Evolutionary conservation across 2,113 vertebrate species (phyloP).

Genomic region (Procavia capensis): DNA sequence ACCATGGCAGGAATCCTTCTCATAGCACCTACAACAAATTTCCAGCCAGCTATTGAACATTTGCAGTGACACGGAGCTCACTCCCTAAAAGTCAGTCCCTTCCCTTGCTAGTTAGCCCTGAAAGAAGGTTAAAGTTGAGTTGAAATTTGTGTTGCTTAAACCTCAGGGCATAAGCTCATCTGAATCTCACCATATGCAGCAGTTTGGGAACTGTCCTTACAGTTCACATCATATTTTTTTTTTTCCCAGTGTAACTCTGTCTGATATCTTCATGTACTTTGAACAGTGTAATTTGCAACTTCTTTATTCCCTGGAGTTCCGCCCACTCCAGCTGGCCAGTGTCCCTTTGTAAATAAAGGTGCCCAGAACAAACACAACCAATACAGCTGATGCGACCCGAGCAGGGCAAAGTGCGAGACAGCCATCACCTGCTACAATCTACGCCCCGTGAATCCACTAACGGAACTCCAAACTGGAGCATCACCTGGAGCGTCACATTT

Average conservation of each 20-base stretch:
- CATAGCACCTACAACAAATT: neutral
- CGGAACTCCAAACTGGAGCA: neutral
- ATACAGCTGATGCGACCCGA: neutral
- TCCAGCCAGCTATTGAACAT: neutral
- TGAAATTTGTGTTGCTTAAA: neutral
- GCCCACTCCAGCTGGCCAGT: neutral
- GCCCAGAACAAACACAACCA: slow-evolving; percentile 19
- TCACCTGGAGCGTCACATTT: neutral
- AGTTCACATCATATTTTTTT: neutral
- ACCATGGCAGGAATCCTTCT: neutral
- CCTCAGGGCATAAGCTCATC: neutral
- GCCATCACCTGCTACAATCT: neutral
- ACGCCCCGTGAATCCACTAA: neutral
- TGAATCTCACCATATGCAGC: neutral
- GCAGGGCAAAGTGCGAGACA: slow-evolving; percentile 6
- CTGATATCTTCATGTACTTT: slow-evolving; percentile 20
- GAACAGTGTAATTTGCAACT: neutral
- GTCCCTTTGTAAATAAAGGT: neutral
- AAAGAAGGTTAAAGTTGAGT: neutral
- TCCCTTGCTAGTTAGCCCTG: neutral
- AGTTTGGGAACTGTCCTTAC: neutral
- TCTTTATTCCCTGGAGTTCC: neutral
- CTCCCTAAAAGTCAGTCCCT: neutral
- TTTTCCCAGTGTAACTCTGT: neutral
- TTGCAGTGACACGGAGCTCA: neutral